Percentiles rank a stretch among this genome's conserved stretches.
These are phyloP conservation scores for Centropus bengalensis DNA, from an alignment of 2,113 vertebrate species.

Conservation along the genomic window DNA sequence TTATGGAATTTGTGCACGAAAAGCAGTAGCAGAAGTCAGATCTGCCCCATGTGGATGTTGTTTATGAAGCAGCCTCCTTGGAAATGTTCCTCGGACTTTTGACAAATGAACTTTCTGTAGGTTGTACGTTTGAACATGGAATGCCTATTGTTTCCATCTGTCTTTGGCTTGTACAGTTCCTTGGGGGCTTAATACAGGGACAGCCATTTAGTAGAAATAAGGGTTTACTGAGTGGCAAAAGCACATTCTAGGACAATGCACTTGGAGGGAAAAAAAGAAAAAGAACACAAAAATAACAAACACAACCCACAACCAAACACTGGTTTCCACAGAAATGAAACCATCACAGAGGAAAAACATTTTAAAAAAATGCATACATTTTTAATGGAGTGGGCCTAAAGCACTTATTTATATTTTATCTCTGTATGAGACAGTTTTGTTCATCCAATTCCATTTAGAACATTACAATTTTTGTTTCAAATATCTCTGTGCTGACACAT, in stretches of 20 bases:
- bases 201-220: conserved; percentile 51
- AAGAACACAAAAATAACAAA: neutral
- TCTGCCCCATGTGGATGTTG: neutral
- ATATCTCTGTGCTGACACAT: conserved; percentile 23
- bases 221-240: conserved; percentile 53
- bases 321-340: conserved; percentile 33
- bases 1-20: conserved; percentile 19
- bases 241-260: conserved; percentile 12
- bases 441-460: conserved; percentile 72
- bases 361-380: conserved; percentile 53
- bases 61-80: conserved; percentile 57
- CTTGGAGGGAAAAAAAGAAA: neutral
- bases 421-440: conserved; percentile 48
- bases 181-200: conserved; percentile 36
- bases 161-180: conserved; percentile 58
- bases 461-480: conserved; percentile 62
- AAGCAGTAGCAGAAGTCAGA: conserved; percentile 19
- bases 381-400: conserved; percentile 67
- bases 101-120: conserved; percentile 67
- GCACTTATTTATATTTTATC: conserved; percentile 75
- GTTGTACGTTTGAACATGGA: conserved; percentile 36
- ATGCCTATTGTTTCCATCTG: conserved; percentile 64
- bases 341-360: conserved; percentile 24
- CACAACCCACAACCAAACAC: neutral
- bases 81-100: conserved; percentile 51